These are phyloP conservation scores for Diorhabda elongata DNA, from an alignment of 1,140 invertebrate species.

Conservation along the genomic window DNA sequence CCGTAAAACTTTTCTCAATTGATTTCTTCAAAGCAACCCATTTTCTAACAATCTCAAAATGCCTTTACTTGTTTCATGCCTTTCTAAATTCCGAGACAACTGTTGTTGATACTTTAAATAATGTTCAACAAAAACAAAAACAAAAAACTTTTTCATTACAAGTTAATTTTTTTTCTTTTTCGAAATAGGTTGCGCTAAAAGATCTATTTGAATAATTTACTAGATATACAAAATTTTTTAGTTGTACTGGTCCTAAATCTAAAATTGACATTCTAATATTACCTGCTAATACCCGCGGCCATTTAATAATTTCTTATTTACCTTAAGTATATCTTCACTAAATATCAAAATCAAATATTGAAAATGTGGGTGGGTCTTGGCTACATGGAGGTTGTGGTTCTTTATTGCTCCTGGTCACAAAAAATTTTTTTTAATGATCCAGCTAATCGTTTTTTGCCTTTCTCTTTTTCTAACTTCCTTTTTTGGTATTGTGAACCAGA, in stretches of 20 bases:
- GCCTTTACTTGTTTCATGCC: neutral
- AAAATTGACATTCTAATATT: no score
- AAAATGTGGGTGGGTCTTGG: no score
- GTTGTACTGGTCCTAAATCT: constrained; percentile 8
- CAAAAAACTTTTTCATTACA: constrained; percentile 10
- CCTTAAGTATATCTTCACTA: no score
- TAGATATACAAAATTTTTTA: constrained; percentile 10
- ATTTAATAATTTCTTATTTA: no score
- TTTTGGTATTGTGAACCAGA: no score
- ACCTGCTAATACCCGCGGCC: no score
- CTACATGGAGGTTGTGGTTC: no score
- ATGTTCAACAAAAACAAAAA: neutral
- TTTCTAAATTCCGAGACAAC: neutral
- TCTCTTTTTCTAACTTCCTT: no score
- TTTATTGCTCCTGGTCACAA: no score
- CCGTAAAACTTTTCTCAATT: constrained; percentile 7
- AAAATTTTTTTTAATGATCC: no score
- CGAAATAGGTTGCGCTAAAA: constrained; percentile 8
- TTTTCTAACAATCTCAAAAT: neutral
- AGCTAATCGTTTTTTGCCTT: no score
- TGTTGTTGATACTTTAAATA: neutral
- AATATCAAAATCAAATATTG: no score
- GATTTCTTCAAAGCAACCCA: constrained; percentile 6
- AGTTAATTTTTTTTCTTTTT: constrained; percentile 10
- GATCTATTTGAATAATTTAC: constrained; percentile 13